These are phyloP conservation scores for Phenganax subtilis DNA, from an alignment of 92 coral and sea anemone genomes.

Conservation along the genomic window DNA sequence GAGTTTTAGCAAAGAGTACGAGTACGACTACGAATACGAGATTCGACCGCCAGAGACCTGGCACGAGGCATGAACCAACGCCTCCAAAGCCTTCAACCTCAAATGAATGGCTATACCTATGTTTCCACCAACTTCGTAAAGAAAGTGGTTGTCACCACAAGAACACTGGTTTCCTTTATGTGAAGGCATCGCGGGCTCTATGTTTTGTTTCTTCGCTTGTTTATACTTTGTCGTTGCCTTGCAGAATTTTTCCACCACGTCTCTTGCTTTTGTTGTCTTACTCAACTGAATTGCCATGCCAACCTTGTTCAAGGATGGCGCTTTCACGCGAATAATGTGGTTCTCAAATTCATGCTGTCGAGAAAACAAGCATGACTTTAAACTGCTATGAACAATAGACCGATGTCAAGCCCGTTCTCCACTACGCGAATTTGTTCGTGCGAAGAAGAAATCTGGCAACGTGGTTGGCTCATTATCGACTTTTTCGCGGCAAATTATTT, in stretches of 20 bases:
- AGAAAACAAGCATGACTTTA: background rate
- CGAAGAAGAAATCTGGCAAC: too few relatives aligned
- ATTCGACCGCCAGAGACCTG: too few relatives aligned
- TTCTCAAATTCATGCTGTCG: conserved; percentile 81
- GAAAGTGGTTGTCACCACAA: conserved; percentile 63
- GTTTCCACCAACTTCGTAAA: conserved; percentile 90
- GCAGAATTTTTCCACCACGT: conserved; percentile 82
- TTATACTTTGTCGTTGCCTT: conserved; percentile 8
- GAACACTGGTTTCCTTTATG: conserved; percentile 85
- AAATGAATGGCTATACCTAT: conserved; percentile 54
- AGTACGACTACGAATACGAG: too few relatives aligned
- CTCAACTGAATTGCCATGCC: conserved; percentile 90
- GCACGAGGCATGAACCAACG: too few relatives aligned
- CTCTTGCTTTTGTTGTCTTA: conserved; percentile 70
- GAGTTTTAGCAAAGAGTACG: too few relatives aligned
- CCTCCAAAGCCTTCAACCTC: background rate
- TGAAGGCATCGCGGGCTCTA: conserved; percentile 37
- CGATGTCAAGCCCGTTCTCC: too few relatives aligned
- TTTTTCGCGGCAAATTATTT: too few relatives aligned
- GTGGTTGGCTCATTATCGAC: too few relatives aligned
- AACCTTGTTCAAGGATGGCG: conserved; percentile 82
- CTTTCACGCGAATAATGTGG: conserved; percentile 89
- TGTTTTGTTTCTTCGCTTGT: background rate
- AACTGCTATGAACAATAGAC: background rate
- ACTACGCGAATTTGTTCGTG: too few relatives aligned